phyloP scores from a whole-genome alignment of 1,140 invertebrate genomes.

The Pomacea maculata region DNA sequence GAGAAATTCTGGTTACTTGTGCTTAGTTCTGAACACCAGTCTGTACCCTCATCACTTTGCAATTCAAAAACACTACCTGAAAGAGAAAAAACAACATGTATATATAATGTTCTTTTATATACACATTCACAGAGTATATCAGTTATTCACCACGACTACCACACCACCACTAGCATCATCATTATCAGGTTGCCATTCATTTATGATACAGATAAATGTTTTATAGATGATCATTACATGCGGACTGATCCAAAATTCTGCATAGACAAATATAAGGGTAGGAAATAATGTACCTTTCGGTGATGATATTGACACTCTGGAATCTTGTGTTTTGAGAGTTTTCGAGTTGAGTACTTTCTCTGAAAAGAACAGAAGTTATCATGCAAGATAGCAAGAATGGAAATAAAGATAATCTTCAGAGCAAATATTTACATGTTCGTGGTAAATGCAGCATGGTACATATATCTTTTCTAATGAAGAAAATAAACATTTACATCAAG shows the following conservation, averaged over 20 bases:
- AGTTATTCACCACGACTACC: background rate
- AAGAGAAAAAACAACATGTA: no score
- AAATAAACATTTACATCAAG: no score
- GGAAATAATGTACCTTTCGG: conserved; percentile 48
- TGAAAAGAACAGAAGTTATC: conserved; percentile 31
- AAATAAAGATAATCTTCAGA: no score
- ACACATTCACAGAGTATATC: background rate
- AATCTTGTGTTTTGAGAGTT: conserved; percentile 47
- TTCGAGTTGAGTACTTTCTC: conserved; percentile 59
- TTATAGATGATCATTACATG: background rate
- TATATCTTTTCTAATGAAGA: no score
- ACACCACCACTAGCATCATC: background rate
- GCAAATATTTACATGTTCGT: no score
- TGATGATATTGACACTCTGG: conserved; percentile 32
- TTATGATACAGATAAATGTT: background rate
- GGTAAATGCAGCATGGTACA: no score
- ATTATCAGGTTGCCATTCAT: background rate
- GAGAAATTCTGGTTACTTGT: background rate
- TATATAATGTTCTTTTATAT: background rate
- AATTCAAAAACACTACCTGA: no score
- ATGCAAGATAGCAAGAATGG: no score
- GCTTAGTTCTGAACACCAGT: conserved; percentile 1
- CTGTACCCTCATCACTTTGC: background rate
- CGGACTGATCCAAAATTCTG: background rate
- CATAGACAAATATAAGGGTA: background rate